A percentile compares a stretch with the other conserved stretches of the same genome.
Conservation (phyloP, 2,797 vertebrate species). For the Chloroceryle amazona region DNA sequence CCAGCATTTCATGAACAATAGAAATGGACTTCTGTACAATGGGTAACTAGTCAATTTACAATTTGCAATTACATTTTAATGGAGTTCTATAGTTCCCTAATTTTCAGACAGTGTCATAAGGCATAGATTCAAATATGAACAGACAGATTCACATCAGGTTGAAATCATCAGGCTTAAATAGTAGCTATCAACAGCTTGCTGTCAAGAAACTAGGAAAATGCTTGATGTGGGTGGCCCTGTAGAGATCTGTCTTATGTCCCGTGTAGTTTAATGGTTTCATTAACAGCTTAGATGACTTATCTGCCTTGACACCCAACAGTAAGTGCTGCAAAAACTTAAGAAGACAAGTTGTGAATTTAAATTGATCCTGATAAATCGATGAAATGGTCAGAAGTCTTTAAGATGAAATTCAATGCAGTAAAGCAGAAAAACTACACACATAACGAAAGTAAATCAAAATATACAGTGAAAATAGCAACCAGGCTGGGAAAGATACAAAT, state of each 20-base stretch:
- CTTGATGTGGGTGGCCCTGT: constrained; percentile 20
- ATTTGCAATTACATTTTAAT: background rate
- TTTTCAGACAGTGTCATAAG: background rate
- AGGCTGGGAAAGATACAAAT: background rate
- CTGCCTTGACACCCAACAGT: constrained; percentile 2
- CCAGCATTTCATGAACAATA: background rate
- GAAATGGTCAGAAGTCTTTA: constrained; percentile 1
- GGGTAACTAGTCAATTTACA: background rate
- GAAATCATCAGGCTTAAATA: constrained; percentile 40
- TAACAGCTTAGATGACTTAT: constrained; percentile 35
- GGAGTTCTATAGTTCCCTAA: background rate
- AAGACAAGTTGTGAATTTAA: constrained; percentile 12
- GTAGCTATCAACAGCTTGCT: constrained; percentile 7
- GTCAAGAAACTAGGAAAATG: background rate
- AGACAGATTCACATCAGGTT: constrained; percentile 33
- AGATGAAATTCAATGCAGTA: background rate
- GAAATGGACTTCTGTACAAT: background rate
- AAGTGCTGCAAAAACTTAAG: background rate
- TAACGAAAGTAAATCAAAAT: background rate
- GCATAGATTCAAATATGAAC: background rate
- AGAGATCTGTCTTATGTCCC: constrained; percentile 4
- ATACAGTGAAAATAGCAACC: background rate
- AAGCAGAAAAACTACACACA: background rate
- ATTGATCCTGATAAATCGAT: background rate
- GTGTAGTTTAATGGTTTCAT: constrained; percentile 37